These are phyloP conservation scores for Pammene aurita DNA, from an alignment of 2,888 invertebrate genomes.

Conservation along the genomic window DNA sequence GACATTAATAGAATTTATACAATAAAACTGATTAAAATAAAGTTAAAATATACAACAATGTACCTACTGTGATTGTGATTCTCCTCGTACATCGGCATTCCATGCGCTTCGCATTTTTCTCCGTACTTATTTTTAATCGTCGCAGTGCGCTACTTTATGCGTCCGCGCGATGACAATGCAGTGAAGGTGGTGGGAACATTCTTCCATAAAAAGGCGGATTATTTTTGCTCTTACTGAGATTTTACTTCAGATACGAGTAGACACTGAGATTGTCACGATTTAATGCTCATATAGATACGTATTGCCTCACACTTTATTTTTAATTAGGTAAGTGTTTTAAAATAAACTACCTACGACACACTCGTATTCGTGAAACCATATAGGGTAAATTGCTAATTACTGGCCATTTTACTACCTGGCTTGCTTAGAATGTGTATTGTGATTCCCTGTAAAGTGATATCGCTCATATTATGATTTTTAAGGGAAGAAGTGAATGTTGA, in stretches of 20 bases:
- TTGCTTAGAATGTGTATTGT: too few relatives aligned
- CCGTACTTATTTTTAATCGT: constrained; percentile 34
- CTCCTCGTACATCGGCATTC: constrained; percentile 11
- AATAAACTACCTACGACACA: too few relatives aligned
- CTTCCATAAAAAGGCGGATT: constrained; percentile 12
- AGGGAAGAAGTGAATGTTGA: too few relatives aligned
- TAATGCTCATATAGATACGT: background rate
- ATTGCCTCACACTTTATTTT: background rate
- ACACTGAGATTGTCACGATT: constrained; percentile 5
- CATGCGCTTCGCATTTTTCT: constrained; percentile 23
- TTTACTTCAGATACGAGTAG: constrained; percentile 19
- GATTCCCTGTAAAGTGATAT: too few relatives aligned
- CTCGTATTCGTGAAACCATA: too few relatives aligned
- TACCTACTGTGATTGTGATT: constrained; percentile 7
- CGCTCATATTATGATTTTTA: too few relatives aligned
- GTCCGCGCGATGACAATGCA: constrained; percentile 26
- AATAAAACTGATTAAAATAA: too few relatives aligned
- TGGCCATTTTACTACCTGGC: too few relatives aligned
- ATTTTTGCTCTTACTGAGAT: constrained; percentile 4
- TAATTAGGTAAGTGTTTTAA: too few relatives aligned
- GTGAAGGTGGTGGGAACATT: constrained; percentile 36
- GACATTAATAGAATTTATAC: too few relatives aligned
- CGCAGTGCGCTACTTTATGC: constrained; percentile 28
- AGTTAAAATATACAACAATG: background rate
- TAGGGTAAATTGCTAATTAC: too few relatives aligned